These are phyloP conservation scores for Alligator sinensis DNA, from an alignment of 2,113 vertebrate genomes.

Conservation along the genomic window DNA sequence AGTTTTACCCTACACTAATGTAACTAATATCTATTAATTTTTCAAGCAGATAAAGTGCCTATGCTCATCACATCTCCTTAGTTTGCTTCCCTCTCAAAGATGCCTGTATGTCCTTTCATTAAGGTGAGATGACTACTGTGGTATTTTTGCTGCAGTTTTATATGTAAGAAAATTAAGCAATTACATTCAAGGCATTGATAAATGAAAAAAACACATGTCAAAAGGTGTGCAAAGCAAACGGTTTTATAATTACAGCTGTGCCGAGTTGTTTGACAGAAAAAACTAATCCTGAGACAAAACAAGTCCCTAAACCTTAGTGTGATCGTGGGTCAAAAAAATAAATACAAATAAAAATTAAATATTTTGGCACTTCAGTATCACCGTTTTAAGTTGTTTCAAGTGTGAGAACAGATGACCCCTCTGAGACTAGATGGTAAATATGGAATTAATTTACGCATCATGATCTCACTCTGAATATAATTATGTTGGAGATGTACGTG, in stretches of 20 bases:
- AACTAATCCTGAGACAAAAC: neutral
- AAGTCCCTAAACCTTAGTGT: neutral
- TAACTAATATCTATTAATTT: conserved; percentile 42
- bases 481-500: neutral
- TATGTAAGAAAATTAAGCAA: conserved; percentile 41
- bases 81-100: conserved; percentile 42
- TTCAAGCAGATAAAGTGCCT: conserved; percentile 61
- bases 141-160: conserved; percentile 26
- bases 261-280: neutral
- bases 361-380: too few relatives aligned
- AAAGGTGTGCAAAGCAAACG: conserved; percentile 22
- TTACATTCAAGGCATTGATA: conserved; percentile 43
- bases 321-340: neutral
- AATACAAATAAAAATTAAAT: neutral
- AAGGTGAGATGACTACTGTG: neutral
- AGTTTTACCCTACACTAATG: conserved; percentile 34
- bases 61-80: conserved; percentile 31
- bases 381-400: neutral
- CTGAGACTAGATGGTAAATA: conserved; percentile 8
- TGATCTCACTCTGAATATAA: neutral
- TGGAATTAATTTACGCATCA: neutral
- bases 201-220: conserved; percentile 5
- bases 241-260: conserved; percentile 35
- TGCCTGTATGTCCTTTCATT: neutral
- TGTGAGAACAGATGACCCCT: neutral